phyloP scores from a whole-genome alignment of 2,888 invertebrate species.

The Lithophane leautieri region DNA sequence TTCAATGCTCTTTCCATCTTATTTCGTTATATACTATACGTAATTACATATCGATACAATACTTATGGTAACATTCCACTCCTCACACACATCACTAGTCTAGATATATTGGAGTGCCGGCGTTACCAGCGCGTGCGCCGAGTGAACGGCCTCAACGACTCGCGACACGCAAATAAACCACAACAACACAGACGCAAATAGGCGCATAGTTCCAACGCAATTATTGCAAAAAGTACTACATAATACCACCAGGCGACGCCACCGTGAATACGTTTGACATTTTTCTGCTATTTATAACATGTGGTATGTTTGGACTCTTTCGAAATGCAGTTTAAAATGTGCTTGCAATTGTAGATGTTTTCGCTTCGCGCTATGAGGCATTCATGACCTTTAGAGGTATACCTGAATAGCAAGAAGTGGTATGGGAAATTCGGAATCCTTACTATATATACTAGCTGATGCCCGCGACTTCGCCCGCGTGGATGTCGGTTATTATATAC shows the following conservation, averaged over 20 bases:
- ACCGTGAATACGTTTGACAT: slow-evolving; percentile 44
- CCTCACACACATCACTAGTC: slow-evolving; percentile 43
- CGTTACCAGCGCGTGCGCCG: slow-evolving; percentile 66
- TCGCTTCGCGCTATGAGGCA: not conserved
- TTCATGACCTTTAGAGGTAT: not conserved
- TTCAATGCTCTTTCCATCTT: not conserved
- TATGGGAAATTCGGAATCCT: not conserved
- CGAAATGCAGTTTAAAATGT: slow-evolving; percentile 28
- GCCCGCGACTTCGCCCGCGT: no score
- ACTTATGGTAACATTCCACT: slow-evolving; percentile 34
- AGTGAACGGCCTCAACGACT: slow-evolving; percentile 87
- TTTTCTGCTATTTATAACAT: slow-evolving; percentile 56
- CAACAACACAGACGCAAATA: slow-evolving; percentile 78
- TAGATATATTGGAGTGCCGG: slow-evolving; percentile 61
- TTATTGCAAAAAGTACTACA: slow-evolving; percentile 74
- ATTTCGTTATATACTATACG: not conserved
- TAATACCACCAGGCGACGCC: slow-evolving; percentile 52
- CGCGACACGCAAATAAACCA: slow-evolving; percentile 88
- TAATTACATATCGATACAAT: not conserved
- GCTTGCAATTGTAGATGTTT: slow-evolving; percentile 22
- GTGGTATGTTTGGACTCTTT: slow-evolving; percentile 34
- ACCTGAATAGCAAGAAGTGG: not conserved
- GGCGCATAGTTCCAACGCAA: slow-evolving; percentile 77
- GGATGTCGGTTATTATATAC: no score
- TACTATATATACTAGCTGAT: no score